These are phyloP conservation scores for Oncorhynchus mykiss DNA, from an alignment of 2,113 vertebrate genomes.

Conservation along the genomic window DNA sequence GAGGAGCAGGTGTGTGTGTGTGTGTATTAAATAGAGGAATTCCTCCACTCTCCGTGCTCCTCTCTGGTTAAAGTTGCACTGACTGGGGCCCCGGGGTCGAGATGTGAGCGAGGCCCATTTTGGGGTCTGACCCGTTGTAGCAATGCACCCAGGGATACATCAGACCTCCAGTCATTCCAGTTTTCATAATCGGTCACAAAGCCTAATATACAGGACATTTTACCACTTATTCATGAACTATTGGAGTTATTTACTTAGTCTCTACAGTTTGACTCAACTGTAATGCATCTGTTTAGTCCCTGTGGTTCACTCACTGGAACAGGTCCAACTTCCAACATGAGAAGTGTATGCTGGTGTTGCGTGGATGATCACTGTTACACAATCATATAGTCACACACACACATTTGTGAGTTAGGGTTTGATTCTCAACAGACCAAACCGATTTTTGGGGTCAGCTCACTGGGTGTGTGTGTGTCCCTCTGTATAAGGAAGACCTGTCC, in stretches of 20 bases:
- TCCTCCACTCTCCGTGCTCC: conserved; percentile 25
- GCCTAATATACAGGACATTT: no score
- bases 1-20: background rate
- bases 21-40: conserved; percentile 20
- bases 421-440: background rate
- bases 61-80: conserved; percentile 36
- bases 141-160: conserved; percentile 5
- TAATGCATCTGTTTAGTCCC: no score
- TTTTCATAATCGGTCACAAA: background rate
- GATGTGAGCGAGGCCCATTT: conserved; percentile 12
- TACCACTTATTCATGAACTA: background rate
- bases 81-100: background rate
- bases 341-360: background rate
- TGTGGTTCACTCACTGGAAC: background rate
- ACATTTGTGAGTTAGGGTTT: background rate
- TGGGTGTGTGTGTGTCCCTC: background rate
- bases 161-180: background rate
- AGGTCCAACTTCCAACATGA: background rate
- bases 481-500: background rate
- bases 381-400: no score
- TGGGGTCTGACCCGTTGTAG: background rate
- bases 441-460: background rate
- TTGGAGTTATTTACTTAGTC: background rate
- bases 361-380: background rate
- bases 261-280: background rate